These are phyloP conservation scores for Galagoides demidoff DNA, from an alignment of 2,797 vertebrate genomes.

Conservation along the genomic window DNA sequence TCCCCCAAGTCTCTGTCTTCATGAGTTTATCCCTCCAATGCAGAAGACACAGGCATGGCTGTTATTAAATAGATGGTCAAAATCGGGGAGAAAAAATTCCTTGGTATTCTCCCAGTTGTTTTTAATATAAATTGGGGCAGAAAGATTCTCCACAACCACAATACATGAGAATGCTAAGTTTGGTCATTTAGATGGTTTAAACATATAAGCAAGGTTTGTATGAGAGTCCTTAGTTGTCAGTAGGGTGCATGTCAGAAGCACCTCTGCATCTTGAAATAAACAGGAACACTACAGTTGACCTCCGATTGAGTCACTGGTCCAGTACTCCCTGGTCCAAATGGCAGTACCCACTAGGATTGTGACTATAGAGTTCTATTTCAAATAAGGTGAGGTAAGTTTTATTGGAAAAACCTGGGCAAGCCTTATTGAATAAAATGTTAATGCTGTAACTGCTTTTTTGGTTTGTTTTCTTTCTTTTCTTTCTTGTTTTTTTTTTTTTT, in stretches of 20 bases:
- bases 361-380: background rate
- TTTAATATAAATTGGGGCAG: background rate
- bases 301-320: background rate
- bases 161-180: background rate
- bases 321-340: no score
- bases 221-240: background rate
- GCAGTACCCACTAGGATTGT: background rate
- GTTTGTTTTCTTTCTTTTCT: background rate
- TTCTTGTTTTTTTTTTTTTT: background rate
- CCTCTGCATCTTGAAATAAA: no score
- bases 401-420: background rate
- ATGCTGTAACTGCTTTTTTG: background rate
- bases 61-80: background rate
- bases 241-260: background rate
- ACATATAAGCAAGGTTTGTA: background rate
- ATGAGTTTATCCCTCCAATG: background rate
- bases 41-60: background rate
- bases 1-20: background rate
- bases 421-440: background rate
- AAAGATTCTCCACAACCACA: background rate
- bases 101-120: background rate
- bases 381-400: background rate
- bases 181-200: background rate
- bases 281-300: background rate
- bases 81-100: background rate